phyloP scores from a whole-genome alignment of 2,113 vertebrate species.

The Pheucticus melanocephalus region DNA sequence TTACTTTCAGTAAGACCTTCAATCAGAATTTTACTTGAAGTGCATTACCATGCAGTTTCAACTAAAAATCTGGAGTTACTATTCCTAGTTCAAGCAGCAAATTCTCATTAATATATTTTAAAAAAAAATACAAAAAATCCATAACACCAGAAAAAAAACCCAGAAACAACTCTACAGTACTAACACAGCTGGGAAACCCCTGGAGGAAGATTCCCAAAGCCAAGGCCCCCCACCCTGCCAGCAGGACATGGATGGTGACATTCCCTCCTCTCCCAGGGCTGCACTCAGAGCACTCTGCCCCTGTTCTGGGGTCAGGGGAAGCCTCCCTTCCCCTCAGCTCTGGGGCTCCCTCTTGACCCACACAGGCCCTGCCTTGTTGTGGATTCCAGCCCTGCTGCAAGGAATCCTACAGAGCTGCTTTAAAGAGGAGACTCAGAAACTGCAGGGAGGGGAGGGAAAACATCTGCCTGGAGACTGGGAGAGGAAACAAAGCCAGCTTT shows the following conservation, averaged over 20 bases:
- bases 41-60: background rate
- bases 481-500: constrained; percentile 45
- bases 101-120: background rate
- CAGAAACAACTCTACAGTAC: background rate
- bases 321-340: background rate
- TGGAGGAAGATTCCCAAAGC: background rate
- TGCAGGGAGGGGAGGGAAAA: constrained; percentile 26
- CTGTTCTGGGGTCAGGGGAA: background rate
- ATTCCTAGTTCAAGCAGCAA: background rate
- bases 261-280: background rate
- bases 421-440: constrained; percentile 8
- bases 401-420: constrained; percentile 8
- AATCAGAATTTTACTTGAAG: background rate
- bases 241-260: background rate
- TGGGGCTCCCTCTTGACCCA: background rate
- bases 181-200: background rate
- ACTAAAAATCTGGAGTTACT: background rate
- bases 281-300: background rate
- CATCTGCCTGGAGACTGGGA: background rate
- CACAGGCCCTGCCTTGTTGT: background rate
- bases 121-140: background rate
- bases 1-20: background rate
- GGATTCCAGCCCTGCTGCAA: background rate
- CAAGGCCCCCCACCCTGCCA: background rate
- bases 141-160: background rate